Base-by-base conservation (phyloP, 2,888 invertebrate species). In the Heliconius hortense region DNA sequence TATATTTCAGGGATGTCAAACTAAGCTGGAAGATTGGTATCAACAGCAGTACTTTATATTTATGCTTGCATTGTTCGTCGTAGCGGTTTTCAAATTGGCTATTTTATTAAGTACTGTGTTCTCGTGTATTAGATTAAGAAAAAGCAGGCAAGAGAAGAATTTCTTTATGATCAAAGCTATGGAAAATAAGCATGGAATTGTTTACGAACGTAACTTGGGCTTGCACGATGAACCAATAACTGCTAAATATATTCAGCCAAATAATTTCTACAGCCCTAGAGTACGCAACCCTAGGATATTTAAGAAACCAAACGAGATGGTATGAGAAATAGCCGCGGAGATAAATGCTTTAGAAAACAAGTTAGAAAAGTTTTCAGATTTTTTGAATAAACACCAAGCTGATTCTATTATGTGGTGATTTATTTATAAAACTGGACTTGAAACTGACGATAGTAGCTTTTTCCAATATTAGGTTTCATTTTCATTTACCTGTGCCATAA, bases 21-120 rank as follows among this genome's bases (percentile, higher is more conserved):
- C 93, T 48, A 95, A 95, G 85, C 88, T 97, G 74, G 96, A 97
- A 86, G 95, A 95, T 77, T 97, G 97, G 97, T 96, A 96, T 84
- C 95, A 96, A 75, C 95, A 96, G 77, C 97, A 97, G 81, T 97
- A 96, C 82, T 87, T 96, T 39, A 90, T 96, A 59, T 95, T 97
- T 81, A 93, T 97, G 83, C 93, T 95, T 7, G 95, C 95, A 28
- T 95, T 96, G 28, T 92, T 97, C 73, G 90, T 96, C 3, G 90
- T 96, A 28, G 96, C 96, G 1, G 86, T 97, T n/a, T 95, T 97
- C 68, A 97, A 97, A 87, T 95, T 97, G 76, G 95, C 95, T 71
- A 96, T 97, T 0, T 91, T 97, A 10, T 89, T 97, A 8, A 96
- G 96, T 84, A 96, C 96, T 0, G 94, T 97, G 24, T 91, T 97